Conservation (phyloP, 1,140 invertebrate genomes). For the Papilio polyxenes region DNA sequence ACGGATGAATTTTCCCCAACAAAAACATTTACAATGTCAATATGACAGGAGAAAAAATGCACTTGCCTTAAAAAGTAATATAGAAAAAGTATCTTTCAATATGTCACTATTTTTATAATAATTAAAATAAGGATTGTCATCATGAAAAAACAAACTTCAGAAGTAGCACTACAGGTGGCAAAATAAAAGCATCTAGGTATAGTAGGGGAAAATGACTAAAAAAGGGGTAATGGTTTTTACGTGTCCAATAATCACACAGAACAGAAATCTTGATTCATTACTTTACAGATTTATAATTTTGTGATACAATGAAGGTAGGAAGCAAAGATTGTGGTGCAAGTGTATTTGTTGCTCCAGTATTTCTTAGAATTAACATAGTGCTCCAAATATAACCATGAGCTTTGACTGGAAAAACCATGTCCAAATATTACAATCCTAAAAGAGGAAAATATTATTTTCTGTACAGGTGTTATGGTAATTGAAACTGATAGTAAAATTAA, state of each 20-base stretch:
- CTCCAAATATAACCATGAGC: no score
- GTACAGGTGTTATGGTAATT: no score
- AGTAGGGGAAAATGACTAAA: no score
- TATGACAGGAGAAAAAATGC: neutral
- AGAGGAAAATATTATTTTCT: no score
- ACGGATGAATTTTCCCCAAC: neutral
- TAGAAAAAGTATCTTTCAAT: neutral
- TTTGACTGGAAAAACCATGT: no score
- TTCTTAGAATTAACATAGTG: no score
- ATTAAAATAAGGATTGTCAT: neutral
- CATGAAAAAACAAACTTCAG: neutral
- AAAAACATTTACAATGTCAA: neutral
- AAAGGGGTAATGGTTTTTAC: neutral
- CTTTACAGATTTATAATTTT: constrained; percentile 4
- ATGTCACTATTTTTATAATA: neutral
- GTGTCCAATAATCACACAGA: neutral
- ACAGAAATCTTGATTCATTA: neutral
- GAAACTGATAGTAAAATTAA: no score
- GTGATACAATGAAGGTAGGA: neutral
- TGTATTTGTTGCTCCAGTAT: no score
- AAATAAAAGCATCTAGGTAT: neutral
- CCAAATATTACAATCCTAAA: no score
- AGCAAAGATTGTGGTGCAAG: no score
- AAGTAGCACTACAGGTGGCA: neutral
- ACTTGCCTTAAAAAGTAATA: neutral